A percentile compares a stretch with the other conserved stretches of the same genome.
These are phyloP conservation scores for Salvelinus sp. DNA, from an alignment of 2,113 vertebrate species.

Conservation along the genomic window DNA sequence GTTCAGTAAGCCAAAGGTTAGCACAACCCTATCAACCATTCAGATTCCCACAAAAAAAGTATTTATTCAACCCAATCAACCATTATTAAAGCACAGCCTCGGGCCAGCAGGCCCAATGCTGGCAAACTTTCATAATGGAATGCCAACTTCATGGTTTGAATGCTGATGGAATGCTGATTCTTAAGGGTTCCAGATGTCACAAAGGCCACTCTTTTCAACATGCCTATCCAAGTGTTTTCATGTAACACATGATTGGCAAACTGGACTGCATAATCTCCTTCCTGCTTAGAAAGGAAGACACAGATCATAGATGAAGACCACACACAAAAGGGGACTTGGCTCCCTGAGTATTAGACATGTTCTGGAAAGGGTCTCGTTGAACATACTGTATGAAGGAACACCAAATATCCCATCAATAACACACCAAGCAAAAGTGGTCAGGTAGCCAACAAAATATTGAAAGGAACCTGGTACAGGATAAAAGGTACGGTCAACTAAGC, in stretches of 20 bases:
- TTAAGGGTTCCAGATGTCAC: not conserved
- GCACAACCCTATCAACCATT: too few species aligned
- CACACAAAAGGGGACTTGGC: not conserved
- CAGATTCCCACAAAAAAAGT: not conserved
- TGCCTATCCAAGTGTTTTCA: not conserved
- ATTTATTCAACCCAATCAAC: not conserved
- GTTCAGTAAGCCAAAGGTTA: not conserved
- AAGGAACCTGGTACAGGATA: not conserved
- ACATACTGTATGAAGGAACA: too few species aligned
- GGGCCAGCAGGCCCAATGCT: too few species aligned
- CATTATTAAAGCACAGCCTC: too few species aligned
- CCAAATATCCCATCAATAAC: not conserved
- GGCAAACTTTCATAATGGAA: too few species aligned
- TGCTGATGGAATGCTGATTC: too few species aligned
- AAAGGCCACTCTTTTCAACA: not conserved
- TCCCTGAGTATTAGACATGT: not conserved
- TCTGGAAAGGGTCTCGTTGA: not conserved
- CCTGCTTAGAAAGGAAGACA: conserved; percentile 58
- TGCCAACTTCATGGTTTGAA: too few species aligned
- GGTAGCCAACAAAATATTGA: not conserved
- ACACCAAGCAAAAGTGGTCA: not conserved
- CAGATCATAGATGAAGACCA: not conserved
- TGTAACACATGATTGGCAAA: conserved; percentile 88
- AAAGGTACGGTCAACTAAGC: too few species aligned
- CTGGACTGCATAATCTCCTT: conserved; percentile 93